Evolutionary conservation across 35 echinoderm and acorn worm species (phyloP).

Genomic region (Amphiura filiformis): DNA sequence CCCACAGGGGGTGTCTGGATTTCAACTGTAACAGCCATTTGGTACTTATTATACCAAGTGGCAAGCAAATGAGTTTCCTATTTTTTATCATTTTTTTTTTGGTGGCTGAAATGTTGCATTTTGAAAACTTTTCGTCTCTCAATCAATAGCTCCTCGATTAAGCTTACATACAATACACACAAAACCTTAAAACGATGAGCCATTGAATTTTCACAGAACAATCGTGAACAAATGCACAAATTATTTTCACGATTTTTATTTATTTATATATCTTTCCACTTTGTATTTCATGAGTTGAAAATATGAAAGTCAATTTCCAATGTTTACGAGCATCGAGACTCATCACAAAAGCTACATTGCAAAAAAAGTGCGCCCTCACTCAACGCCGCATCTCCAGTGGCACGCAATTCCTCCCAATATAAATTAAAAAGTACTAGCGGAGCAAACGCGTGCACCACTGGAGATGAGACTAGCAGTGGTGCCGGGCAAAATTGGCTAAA

Average conservation of each 20-base stretch:
- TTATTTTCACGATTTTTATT: not conserved
- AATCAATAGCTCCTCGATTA: not conserved
- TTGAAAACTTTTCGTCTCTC: not conserved
- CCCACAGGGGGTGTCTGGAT: too few relatives aligned
- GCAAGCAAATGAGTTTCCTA: not conserved
- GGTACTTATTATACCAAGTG: not conserved
- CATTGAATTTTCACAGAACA: not conserved
- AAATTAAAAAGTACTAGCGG: conserved; percentile 1
- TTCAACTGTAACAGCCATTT: not conserved
- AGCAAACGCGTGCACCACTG: not conserved
- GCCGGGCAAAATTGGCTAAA: not conserved
- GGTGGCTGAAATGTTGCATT: not conserved
- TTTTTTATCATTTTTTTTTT: not conserved
- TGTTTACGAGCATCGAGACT: not conserved
- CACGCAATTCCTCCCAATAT: not conserved
- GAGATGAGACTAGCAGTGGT: not conserved
- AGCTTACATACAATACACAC: not conserved
- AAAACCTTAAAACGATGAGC: not conserved
- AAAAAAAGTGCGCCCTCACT: not conserved
- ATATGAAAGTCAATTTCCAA: not conserved
- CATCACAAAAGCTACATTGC: not conserved
- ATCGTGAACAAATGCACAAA: not conserved
- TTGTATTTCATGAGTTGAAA: conserved; percentile 5
- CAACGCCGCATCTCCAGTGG: not conserved
- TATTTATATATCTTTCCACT: too few relatives aligned